These are phyloP conservation scores for Nephrotoma flavescens DNA, from an alignment of 2,888 invertebrate genomes.

Conservation along the genomic window DNA sequence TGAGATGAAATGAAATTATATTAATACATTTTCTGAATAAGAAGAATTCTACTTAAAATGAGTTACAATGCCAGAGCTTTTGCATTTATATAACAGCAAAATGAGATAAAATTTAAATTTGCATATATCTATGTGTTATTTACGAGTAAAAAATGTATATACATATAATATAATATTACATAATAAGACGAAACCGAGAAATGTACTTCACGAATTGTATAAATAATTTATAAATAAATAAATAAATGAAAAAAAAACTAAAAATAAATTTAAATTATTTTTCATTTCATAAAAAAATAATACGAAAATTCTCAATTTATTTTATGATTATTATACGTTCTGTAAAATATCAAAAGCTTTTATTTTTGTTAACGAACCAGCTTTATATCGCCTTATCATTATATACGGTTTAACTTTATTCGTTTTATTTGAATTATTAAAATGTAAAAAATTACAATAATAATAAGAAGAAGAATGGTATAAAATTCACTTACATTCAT, in stretches of 20 bases:
- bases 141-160: neutral
- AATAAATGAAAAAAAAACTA: neutral
- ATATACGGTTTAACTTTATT: neutral
- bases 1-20: too few relatives aligned
- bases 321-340: neutral
- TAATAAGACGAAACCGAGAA: neutral
- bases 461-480: neutral
- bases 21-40: too few relatives aligned
- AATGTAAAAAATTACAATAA: neutral
- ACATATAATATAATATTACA: neutral
- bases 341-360: neutral
- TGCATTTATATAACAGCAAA: neutral
- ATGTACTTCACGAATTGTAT: neutral
- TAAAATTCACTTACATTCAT: constrained; percentile 74
- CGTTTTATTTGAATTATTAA: neutral
- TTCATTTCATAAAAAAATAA: neutral
- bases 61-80: neutral
- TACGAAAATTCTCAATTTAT: neutral
- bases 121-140: neutral
- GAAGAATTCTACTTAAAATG: too few relatives aligned
- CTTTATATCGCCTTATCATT: neutral
- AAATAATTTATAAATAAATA: neutral
- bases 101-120: neutral
- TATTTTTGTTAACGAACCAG: neutral
- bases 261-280: neutral